Base-by-base conservation (phyloP, 2,888 invertebrate genomes). In the Creontiades dilutus region DNA sequence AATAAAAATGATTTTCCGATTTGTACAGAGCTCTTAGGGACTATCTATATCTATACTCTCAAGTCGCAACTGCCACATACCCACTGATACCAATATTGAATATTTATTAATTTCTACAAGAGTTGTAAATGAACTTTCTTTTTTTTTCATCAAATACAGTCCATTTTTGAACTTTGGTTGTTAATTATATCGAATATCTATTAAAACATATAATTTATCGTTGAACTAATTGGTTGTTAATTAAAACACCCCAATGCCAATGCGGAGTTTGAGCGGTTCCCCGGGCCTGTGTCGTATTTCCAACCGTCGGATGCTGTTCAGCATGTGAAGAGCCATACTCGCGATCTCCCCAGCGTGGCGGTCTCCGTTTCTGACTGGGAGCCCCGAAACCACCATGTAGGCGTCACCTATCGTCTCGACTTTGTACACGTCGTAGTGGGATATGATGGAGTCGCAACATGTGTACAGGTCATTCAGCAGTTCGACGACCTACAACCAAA, bases 381-480 rank as follows among this genome's bases (percentile, higher is more conserved):
- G 93, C 0, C 97, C 97, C 14, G 96, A 96, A 0, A 96, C 96
- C 47, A 97, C 97, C 97, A 94, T 94, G 93, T 97, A 97, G 0
- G 97, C 97, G 92, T 97, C 97, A 0, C 97, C 97, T 92, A 97
- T 96, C 0, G 97, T 97, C 93, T 97, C 97, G 91, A 98, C 97
- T 95, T 98, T 98, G 93, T 97, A 97, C 7, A 97, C 97, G 92
- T 97, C 97, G 93, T 97, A 98, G 93, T 96, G 95, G 0, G 97
- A 97, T 92, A 98, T 97, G 90, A 98, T 97, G 0, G 96, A 96
- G 93, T 98, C 98, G 92, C 97, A 98, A 92, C 96, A 96, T 0
- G 98, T 97, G 93, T 98, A 98, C 85, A 98, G 94, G 92, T 97
- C 97, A 93, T 98, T 98, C 78, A 98, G 94, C 92, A 98, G 95